Percentiles rank a stretch among this genome's conserved stretches.
Conservation (phyloP, 2,888 invertebrate species). For the Cheilosia impressa region DNA sequence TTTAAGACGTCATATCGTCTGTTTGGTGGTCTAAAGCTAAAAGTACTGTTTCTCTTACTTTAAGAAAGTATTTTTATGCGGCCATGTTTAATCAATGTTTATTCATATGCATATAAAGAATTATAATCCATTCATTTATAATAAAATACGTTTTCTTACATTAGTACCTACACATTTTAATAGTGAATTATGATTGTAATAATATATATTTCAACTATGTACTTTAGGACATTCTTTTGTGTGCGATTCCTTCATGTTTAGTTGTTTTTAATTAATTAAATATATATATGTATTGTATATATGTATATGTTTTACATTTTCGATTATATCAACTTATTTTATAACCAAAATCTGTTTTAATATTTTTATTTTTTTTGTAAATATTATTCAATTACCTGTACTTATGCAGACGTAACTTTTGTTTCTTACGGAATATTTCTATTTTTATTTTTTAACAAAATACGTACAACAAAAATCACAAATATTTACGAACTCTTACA, state of each 20-base stretch:
- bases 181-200: constrained; percentile 51
- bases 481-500: no score
- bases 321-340: constrained; percentile 34
- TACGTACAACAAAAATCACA: no score
- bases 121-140: constrained; percentile 28
- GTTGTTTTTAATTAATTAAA: constrained; percentile 11
- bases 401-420: no score
- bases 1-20: no score
- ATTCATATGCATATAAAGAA: constrained; percentile 25
- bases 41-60: neutral
- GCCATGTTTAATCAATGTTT: constrained; percentile 33
- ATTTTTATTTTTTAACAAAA: no score
- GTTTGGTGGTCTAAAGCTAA: neutral
- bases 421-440: no score
- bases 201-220: constrained; percentile 33
- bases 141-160: constrained; percentile 45
- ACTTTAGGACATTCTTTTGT: constrained; percentile 39
- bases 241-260: neutral
- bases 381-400: no score
- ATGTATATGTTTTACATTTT: constrained; percentile 19
- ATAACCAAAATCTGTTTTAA: neutral
- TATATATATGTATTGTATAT: neutral
- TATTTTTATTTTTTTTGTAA: neutral
- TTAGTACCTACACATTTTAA: constrained; percentile 8
- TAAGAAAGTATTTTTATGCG: constrained; percentile 11